Percentiles rank a stretch among this genome's conserved stretches.
Conservation (phyloP, 2,797 vertebrate species). For the Pygocentrus nattereri region DNA sequence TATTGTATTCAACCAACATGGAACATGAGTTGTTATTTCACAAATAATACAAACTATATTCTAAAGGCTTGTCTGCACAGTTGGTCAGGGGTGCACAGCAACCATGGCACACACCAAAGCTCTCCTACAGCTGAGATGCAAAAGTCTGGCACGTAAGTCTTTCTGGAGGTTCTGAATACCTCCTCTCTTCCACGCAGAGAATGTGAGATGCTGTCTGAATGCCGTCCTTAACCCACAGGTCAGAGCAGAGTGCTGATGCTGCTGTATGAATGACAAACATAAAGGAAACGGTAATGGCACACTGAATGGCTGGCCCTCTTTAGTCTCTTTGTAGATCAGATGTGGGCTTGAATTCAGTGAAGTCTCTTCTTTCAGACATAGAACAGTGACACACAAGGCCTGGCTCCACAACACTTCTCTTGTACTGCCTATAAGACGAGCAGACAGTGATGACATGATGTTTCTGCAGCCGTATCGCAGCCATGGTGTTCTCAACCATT, state of each 20-base stretch:
- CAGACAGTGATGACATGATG: constrained; percentile 45
- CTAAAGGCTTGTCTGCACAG: not conserved
- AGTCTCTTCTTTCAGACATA: constrained; percentile 57
- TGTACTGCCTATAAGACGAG: constrained; percentile 44
- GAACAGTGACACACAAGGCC: constrained; percentile 62
- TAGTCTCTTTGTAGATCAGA: constrained; percentile 11
- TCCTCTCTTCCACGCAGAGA: constrained; percentile 3
- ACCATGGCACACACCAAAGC: not conserved
- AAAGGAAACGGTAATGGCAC: constrained; percentile 23
- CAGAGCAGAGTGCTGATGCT: constrained; percentile 54
- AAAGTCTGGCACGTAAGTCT: not conserved
- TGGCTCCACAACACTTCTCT: constrained; percentile 44
- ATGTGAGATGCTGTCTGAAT: constrained; percentile 23
- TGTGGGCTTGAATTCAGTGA: constrained; percentile 16
- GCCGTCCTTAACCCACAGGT: constrained; percentile 38
- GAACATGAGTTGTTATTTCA: not conserved
- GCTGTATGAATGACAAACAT: constrained; percentile 33
- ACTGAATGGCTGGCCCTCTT: constrained; percentile 29
- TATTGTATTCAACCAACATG: not conserved
- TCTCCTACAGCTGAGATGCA: not conserved
- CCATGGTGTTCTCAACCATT: constrained; percentile 48
- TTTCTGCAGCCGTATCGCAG: constrained; percentile 12
- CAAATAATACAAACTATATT: not conserved
- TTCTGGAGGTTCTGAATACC: constrained; percentile 10
- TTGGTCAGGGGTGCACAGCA: not conserved